phyloP scores from a whole-genome alignment of 2,888 invertebrate genomes.

The Luperina testacea region DNA sequence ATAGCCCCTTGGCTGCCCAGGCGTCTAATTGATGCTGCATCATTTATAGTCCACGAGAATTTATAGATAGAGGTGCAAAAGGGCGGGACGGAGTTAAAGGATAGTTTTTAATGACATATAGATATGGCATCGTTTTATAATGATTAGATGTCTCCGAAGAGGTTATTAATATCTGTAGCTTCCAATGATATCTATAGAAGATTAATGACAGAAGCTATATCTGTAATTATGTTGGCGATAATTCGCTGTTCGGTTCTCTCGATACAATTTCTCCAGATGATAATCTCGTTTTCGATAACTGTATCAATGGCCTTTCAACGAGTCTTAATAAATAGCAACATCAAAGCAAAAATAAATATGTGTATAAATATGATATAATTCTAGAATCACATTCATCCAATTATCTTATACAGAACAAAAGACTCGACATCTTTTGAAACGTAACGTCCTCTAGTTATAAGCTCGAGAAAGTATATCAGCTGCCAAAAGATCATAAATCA shows the following conservation, averaged over 20 bases:
- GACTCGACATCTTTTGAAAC: not conserved
- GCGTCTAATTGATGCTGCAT: conserved; percentile 67
- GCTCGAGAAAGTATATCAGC: conserved; percentile 78
- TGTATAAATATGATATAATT: not conserved
- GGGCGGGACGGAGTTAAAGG: conserved; percentile 52
- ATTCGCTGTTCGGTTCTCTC: conserved; percentile 14
- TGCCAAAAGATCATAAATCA: conserved; percentile 79
- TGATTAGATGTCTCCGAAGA: conserved; percentile 34
- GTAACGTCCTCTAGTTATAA: conserved; percentile 21
- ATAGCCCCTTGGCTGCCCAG: conserved; percentile 14
- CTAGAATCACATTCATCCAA: conserved; percentile 8
- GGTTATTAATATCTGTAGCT: conserved; percentile 33
- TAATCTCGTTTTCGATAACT: not conserved
- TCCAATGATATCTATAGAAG: conserved; percentile 28
- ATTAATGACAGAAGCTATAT: conserved; percentile 19
- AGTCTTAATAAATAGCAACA: not conserved
- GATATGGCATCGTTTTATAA: conserved; percentile 52
- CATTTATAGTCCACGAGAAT: conserved; percentile 62
- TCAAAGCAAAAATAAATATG: not conserved
- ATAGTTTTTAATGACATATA: conserved; percentile 30
- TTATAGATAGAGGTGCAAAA: conserved; percentile 54
- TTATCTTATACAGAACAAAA: not conserved
- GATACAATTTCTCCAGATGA: conserved; percentile 10
- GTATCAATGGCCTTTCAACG: not conserved
- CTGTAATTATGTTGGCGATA: conserved; percentile 11